phyloP scores from a whole-genome alignment of 2,888 invertebrate genomes.

The Alviniconcha strummeri region DNA sequence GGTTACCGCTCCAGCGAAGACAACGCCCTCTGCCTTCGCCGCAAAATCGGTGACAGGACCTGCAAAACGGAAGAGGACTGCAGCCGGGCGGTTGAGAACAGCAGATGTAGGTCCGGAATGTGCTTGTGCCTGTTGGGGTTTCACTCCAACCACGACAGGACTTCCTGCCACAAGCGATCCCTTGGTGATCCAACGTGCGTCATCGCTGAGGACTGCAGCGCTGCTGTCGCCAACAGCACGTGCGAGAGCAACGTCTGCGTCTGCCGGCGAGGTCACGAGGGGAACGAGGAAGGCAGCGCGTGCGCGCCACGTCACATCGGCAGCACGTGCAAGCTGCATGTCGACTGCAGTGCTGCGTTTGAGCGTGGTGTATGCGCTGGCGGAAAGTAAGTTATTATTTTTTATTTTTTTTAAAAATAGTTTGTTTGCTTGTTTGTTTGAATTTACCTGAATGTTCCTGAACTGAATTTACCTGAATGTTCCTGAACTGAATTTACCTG shows the following conservation, averaged over 20 bases:
- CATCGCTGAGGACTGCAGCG: conserved; percentile 24
- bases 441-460: too few species aligned
- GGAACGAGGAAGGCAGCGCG: conserved; percentile 16
- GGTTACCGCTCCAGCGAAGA: conserved; percentile 11
- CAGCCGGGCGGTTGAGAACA: conserved; percentile 44
- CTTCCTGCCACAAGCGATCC: neutral
- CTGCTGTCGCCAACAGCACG: conserved; percentile 29
- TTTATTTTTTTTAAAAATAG: neutral
- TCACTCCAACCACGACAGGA: neutral
- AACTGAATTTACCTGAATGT: too few species aligned
- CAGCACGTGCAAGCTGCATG: conserved; percentile 36
- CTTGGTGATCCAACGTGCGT: conserved; percentile 22
- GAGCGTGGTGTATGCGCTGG: conserved; percentile 15
- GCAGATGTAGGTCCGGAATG: conserved; percentile 44
- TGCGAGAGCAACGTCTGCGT: conserved; percentile 28
- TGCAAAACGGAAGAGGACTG: conserved; percentile 47
- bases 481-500: too few species aligned
- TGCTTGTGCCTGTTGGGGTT: conserved; percentile 30
- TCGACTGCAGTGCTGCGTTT: conserved; percentile 27
- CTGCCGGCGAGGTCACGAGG: conserved; percentile 37
- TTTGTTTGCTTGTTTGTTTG: neutral
- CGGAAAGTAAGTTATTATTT: conserved; percentile 1
- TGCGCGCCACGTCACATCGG: conserved; percentile 33
- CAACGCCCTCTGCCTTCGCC: conserved; percentile 13
- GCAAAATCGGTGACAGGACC: conserved; percentile 33